phyloP scores from a whole-genome alignment of 2,113 vertebrate genomes.

The Dasyprocta punctata region DNA sequence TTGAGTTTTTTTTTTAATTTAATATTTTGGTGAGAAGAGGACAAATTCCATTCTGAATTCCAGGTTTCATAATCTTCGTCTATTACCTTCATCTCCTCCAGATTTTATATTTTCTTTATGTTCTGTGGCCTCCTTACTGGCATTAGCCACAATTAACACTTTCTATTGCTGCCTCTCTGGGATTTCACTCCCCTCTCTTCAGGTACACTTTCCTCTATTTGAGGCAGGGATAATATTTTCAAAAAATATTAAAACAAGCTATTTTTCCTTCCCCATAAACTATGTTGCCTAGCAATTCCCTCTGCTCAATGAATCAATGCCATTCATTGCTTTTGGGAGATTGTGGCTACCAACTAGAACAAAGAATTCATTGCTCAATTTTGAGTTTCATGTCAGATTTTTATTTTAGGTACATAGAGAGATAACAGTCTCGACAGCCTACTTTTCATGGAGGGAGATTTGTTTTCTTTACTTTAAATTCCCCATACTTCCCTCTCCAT shows the following conservation, averaged over 20 bases:
- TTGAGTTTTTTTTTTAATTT: neutral
- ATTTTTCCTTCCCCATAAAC: conserved; percentile 74
- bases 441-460: conserved; percentile 58
- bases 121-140: neutral
- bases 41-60: conserved; percentile 23
- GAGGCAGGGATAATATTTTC: conserved; percentile 69
- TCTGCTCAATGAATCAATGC: conserved; percentile 66
- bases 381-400: conserved; percentile 51
- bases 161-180: conserved; percentile 15
- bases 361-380: conserved; percentile 75
- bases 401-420: conserved; percentile 38
- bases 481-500: conserved; percentile 13
- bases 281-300: conserved; percentile 59
- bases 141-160: neutral
- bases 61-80: neutral
- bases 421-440: conserved; percentile 65
- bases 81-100: neutral
- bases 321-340: conserved; percentile 70
- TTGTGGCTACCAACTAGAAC: conserved; percentile 65
- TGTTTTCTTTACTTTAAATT: conserved; percentile 46
- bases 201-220: conserved; percentile 52
- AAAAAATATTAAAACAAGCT: conserved; percentile 76
- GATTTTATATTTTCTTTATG: conserved; percentile 47
- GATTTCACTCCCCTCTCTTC: conserved; percentile 33
- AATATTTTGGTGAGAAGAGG: neutral